Conservation (phyloP, 2,113 vertebrate genomes). For the Murina feae region DNA sequence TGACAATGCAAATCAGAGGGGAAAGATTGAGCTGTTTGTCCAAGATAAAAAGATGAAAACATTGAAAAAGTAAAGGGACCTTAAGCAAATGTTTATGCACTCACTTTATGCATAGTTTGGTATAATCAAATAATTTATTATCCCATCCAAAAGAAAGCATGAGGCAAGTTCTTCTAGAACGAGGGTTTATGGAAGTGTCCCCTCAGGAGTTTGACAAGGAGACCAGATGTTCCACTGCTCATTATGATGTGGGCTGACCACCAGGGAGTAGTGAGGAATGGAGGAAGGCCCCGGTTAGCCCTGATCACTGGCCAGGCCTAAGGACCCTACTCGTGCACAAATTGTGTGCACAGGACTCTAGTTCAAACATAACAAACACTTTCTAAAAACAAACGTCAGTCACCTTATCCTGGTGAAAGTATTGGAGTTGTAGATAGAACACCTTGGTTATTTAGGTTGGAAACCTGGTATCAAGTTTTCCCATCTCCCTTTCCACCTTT, state of each 20-base stretch:
- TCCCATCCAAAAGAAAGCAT: neutral
- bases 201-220: no score
- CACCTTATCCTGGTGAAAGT: neutral
- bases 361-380: neutral
- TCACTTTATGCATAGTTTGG: neutral
- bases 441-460: neutral
- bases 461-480: neutral
- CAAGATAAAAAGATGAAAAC: neutral
- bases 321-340: no score
- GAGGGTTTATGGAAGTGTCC: neutral
- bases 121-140: neutral
- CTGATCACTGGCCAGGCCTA: no score
- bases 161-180: neutral
- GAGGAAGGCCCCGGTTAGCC: no score
- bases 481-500: neutral
- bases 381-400: neutral
- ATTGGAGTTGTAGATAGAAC: neutral
- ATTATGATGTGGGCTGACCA: no score
- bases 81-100: neutral
- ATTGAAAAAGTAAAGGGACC: neutral
- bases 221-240: fast-evolving
- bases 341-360: no score
- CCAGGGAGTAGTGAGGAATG: no score
- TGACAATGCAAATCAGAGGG: constrained; percentile 10
- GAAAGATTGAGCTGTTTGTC: neutral